Percentiles rank a stretch among this genome's conserved stretches.
Conservation (phyloP, 1,140 invertebrate genomes). For the Nasonia giraulti region DNA sequence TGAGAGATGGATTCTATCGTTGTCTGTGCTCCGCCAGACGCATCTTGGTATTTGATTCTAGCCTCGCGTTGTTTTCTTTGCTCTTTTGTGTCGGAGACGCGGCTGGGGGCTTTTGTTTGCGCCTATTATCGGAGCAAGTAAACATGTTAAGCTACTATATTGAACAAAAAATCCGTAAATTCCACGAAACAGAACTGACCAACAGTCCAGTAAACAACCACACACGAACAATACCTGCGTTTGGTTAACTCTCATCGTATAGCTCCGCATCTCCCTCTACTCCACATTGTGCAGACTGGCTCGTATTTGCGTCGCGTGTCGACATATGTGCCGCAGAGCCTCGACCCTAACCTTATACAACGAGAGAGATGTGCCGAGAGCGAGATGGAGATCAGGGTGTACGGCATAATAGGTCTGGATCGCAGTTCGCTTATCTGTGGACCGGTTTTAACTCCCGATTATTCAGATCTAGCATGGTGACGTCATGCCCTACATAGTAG, state of each 20-base stretch:
- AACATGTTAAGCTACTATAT: too few species aligned
- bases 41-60: neutral
- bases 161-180: too few species aligned
- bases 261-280: too few species aligned
- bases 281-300: too few species aligned
- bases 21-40: neutral
- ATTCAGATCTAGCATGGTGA: constrained; percentile 66
- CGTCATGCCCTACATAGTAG: neutral
- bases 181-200: too few species aligned
- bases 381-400: constrained; percentile 7
- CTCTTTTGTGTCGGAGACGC: neutral
- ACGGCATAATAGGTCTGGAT: neutral
- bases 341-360: constrained; percentile 73
- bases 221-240: too few species aligned
- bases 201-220: too few species aligned
- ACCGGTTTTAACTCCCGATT: constrained; percentile 68
- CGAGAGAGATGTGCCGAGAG: constrained; percentile 64
- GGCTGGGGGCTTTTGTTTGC: too few species aligned
- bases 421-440: constrained; percentile 52
- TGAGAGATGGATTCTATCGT: neutral
- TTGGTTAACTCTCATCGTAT: too few species aligned
- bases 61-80: neutral
- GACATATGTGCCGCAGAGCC: neutral
- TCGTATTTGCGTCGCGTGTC: neutral
- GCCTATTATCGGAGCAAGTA: too few species aligned